phyloP scores from a whole-genome alignment of 2,888 invertebrate genomes.

The Crossocerus cetratus region DNA sequence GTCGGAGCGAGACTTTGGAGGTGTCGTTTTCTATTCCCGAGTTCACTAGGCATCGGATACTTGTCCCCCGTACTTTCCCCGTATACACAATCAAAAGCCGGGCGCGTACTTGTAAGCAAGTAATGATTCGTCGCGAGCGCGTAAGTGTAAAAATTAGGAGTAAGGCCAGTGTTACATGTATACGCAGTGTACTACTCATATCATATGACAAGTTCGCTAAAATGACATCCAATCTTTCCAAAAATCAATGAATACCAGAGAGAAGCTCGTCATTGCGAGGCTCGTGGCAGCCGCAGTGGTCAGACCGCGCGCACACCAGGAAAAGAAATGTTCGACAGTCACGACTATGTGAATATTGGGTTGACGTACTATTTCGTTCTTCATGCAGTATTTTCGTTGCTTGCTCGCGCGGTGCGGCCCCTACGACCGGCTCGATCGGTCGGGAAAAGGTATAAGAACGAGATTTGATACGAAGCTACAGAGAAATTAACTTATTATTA shows the following conservation, averaged over 20 bases:
- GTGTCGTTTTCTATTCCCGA: constrained; percentile 13
- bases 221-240: constrained; percentile 52
- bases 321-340: background rate
- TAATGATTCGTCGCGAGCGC: constrained; percentile 48
- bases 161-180: constrained; percentile 77
- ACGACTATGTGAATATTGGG: constrained; percentile 49
- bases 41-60: constrained; percentile 26
- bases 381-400: constrained; percentile 37
- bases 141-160: constrained; percentile 74
- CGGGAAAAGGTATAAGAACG: constrained; percentile 38
- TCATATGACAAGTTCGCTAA: constrained; percentile 72
- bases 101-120: constrained; percentile 47
- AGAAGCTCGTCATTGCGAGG: background rate
- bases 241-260: constrained; percentile 15
- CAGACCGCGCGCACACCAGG: background rate
- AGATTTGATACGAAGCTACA: constrained; percentile 53
- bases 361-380: constrained; percentile 60
- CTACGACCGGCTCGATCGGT: constrained; percentile 26
- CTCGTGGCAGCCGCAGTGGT: background rate
- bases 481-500: constrained; percentile 42
- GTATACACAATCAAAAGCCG: constrained; percentile 50
- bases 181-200: constrained; percentile 77
- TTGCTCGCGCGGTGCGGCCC: background rate
- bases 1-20: constrained; percentile 15
- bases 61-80: constrained; percentile 47